Evolutionary conservation across 2,113 vertebrate species (phyloP).

Genomic region (Lamprotornis superbus): DNA sequence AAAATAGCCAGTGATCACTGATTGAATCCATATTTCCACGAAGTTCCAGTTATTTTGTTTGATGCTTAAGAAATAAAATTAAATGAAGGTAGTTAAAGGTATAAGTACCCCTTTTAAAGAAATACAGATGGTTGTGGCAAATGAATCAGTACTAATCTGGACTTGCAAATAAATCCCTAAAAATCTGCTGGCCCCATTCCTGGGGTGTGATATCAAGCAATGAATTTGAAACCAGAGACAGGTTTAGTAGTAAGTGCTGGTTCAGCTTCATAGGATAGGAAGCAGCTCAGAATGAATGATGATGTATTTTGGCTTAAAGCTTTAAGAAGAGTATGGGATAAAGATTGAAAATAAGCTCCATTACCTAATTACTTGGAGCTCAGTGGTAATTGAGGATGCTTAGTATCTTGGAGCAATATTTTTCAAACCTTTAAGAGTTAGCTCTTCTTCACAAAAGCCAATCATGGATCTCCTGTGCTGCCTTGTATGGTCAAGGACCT

Average conservation of each 20-base stretch:
- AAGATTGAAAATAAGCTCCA: conserved; percentile 57
- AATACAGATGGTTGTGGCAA: conserved; percentile 45
- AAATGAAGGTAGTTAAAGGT: conserved; percentile 62
- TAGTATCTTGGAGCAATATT: background rate
- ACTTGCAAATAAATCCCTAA: conserved; percentile 62
- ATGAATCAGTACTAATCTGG: conserved; percentile 54
- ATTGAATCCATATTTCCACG: conserved; percentile 75
- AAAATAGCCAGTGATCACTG: conserved; percentile 58
- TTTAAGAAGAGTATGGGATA: conserved; percentile 34
- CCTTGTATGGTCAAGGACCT: background rate
- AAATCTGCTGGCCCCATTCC: conserved; percentile 53
- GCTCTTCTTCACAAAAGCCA: background rate
- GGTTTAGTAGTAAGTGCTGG: conserved; percentile 44
- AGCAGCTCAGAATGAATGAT: conserved; percentile 50
- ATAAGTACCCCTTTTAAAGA: conserved; percentile 1
- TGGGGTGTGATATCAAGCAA: conserved; percentile 51
- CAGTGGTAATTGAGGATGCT: background rate
- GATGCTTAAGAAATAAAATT: conserved; percentile 32
- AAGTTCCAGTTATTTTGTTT: conserved; percentile 67
- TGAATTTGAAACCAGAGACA: conserved; percentile 57
- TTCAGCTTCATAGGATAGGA: conserved; percentile 55
- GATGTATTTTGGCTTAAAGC: conserved; percentile 59
- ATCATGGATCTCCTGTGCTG: background rate
- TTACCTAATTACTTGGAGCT: conserved; percentile 53
- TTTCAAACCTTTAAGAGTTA: background rate